A percentile compares a stretch with the other conserved stretches of the same genome.
Evolutionary conservation across 2,888 invertebrate genomes (phyloP).

Genomic region (Caenorhabditis japonica): DNA sequence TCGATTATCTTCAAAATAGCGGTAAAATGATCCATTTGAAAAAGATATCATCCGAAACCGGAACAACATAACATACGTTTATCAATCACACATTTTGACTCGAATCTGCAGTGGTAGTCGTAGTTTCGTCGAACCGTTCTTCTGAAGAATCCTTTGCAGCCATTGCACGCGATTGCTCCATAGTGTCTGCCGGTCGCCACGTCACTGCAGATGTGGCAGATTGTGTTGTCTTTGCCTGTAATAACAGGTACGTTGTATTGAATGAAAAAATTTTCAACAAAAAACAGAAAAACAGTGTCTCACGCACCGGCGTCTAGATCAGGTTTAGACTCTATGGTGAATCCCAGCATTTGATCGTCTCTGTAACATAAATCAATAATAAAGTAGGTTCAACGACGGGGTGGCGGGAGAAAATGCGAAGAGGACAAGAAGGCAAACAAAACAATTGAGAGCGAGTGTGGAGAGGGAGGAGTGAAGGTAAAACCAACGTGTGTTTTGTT

Average conservation of each 20-base stretch:
- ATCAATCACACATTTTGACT: conserved; percentile 71
- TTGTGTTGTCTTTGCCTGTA: conserved; percentile 46
- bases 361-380: conserved; percentile 52
- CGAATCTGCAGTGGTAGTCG: conserved; percentile 74
- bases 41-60: not conserved
- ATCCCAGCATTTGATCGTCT: conserved; percentile 32
- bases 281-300: not conserved
- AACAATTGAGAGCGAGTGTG: conserved; percentile 44
- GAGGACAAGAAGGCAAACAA: conserved; percentile 52
- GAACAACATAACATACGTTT: conserved; percentile 74
- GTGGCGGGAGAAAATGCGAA: conserved; percentile 27
- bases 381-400: conserved; percentile 47
- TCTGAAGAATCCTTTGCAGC: conserved; percentile 75
- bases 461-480: conserved; percentile 36
- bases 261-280: not conserved
- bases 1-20: conserved; percentile 69
- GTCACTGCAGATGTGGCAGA: conserved; percentile 74
- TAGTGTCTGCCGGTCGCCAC: conserved; percentile 73
- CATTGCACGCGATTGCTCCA: conserved; percentile 73
- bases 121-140: conserved; percentile 74
- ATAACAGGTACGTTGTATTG: not conserved
- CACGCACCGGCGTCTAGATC: conserved; percentile 17
- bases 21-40: not conserved
- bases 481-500: conserved; percentile 51
- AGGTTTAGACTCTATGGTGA: conserved; percentile 2